phyloP scores from a whole-genome alignment of 2,113 vertebrate species.

The Brachyistius frenatus region DNA sequence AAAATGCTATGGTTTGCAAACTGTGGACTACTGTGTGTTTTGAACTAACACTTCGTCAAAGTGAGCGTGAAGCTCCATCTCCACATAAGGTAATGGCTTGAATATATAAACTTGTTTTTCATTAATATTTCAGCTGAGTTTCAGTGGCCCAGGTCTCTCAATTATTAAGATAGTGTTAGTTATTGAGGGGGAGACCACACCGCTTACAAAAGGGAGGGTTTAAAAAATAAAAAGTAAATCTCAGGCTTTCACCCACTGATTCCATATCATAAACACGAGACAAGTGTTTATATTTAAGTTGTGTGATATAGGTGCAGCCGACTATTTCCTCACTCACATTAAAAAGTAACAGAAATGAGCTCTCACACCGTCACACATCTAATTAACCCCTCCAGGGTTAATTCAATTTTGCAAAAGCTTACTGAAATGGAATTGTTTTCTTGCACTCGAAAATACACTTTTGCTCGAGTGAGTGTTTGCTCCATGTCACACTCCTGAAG shows the following conservation, averaged over 20 bases:
- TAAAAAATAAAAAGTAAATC: background rate
- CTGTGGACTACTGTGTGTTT: too few species aligned
- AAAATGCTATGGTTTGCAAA: background rate
- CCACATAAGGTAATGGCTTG: constrained; percentile 59
- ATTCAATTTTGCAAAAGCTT: constrained; percentile 24
- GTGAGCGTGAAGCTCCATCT: background rate
- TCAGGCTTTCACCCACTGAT: constrained; percentile 11
- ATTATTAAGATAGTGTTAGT: constrained; percentile 71
- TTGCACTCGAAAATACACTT: constrained; percentile 8
- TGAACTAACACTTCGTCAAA: constrained; percentile 12
- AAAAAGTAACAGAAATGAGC: background rate
- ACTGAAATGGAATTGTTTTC: constrained; percentile 29
- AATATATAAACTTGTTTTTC: constrained; percentile 68
- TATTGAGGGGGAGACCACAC: constrained; percentile 52
- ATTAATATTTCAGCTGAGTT: constrained; percentile 75
- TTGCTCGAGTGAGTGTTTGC: background rate
- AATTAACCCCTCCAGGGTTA: background rate
- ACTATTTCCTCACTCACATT: constrained; percentile 2
- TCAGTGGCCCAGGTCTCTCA: constrained; percentile 62
- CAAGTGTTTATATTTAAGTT: constrained; percentile 27
- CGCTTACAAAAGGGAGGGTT: constrained; percentile 14
- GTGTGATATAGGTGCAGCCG: background rate
- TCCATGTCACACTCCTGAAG: background rate
- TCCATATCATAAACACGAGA: constrained; percentile 39
- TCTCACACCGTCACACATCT: background rate